Evolutionary conservation across 2,888 invertebrate species (phyloP).

Genomic region (Halictus ligatus): DNA sequence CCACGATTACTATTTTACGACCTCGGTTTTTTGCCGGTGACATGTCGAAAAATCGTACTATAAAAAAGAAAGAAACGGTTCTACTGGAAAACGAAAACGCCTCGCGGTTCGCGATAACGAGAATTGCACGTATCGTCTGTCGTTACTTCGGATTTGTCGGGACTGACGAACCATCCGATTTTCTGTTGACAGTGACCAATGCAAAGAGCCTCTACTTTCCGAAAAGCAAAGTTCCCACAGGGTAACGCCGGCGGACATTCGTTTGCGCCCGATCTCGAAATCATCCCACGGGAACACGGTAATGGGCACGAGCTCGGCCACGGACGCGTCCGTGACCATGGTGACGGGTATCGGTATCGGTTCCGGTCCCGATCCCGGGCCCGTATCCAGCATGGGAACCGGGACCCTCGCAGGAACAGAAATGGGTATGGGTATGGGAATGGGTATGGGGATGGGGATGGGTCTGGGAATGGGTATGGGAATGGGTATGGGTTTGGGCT

Average conservation of each 20-base stretch:
- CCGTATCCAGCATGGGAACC: background rate
- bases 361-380: background rate
- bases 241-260: constrained; percentile 81
- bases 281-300: constrained; percentile 66
- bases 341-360: background rate
- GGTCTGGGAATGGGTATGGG: background rate
- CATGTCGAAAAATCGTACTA: background rate
- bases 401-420: background rate
- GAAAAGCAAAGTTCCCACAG: constrained; percentile 76
- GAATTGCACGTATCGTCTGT: too few species aligned
- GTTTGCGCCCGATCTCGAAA: constrained; percentile 80
- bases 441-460: constrained; percentile 11
- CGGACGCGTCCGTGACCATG: constrained; percentile 33
- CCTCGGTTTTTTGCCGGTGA: background rate
- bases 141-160: too few species aligned
- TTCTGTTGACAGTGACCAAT: constrained; percentile 79
- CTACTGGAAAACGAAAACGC: background rate
- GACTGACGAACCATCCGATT: background rate
- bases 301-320: constrained; percentile 38
- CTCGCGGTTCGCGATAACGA: background rate
- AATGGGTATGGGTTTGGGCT: background rate
- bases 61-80: background rate
- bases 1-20: background rate
- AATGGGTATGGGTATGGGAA: background rate
- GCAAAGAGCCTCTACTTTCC: constrained; percentile 80